These are phyloP conservation scores for Pyrrhia umbra DNA, from an alignment of 2,888 invertebrate genomes.

Conservation along the genomic window DNA sequence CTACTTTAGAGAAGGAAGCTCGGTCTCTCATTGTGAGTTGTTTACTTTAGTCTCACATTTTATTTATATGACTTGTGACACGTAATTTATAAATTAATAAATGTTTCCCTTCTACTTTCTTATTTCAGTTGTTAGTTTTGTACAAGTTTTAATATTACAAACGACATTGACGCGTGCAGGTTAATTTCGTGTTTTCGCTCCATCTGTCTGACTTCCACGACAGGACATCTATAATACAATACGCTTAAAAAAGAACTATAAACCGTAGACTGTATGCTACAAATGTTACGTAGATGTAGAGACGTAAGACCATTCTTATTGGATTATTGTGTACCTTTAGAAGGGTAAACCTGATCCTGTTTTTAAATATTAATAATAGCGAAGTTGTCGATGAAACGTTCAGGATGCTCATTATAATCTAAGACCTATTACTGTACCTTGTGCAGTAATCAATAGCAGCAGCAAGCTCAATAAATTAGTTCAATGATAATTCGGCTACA, in stretches of 20 bases:
- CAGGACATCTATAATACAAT: slow-evolving; percentile 71
- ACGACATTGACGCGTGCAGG: slow-evolving; percentile 40
- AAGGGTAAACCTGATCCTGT: slow-evolving; percentile 44
- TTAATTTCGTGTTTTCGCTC: slow-evolving; percentile 64
- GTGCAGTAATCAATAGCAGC: slow-evolving; percentile 64
- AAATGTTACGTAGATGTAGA: slow-evolving; percentile 62
- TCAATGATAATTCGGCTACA: slow-evolving; percentile 63
- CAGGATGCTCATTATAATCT: slow-evolving; percentile 87
- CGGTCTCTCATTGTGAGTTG: slow-evolving; percentile 61
- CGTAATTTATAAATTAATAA: slow-evolving; percentile 79
- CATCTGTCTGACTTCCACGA: slow-evolving; percentile 77
- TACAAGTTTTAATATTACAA: slow-evolving; percentile 48
- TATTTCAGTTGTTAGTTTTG: slow-evolving; percentile 60
- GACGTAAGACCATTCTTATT: slow-evolving; percentile 55
- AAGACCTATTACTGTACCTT: slow-evolving; percentile 72
- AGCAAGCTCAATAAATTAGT: slow-evolving; percentile 44
- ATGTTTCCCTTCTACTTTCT: slow-evolving; percentile 72
- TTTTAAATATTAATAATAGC: slow-evolving; percentile 64
- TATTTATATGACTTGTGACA: slow-evolving; percentile 76
- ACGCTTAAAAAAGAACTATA: slow-evolving; percentile 76
- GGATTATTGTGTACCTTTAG: slow-evolving; percentile 42
- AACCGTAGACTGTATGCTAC: slow-evolving; percentile 58
- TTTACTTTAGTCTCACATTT: slow-evolving; percentile 70
- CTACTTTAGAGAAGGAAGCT: slow-evolving; percentile 62
- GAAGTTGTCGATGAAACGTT: slow-evolving; percentile 71